Evolutionary conservation across 2,797 vertebrate genomes (phyloP).

Genomic region (Arnoldichthys spilopterus): DNA sequence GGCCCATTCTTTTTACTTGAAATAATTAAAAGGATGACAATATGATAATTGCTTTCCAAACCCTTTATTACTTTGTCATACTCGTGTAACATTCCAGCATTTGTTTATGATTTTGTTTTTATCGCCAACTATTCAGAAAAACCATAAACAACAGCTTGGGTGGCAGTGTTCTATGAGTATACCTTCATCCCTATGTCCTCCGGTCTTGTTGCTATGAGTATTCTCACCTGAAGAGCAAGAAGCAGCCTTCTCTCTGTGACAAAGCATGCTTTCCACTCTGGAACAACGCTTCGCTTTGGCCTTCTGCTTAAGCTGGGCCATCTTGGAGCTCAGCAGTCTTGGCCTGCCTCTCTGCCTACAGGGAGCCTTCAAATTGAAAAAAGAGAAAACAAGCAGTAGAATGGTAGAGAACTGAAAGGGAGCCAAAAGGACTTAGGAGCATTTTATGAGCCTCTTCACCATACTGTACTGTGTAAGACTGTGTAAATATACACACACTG

Average conservation of each 20-base stretch:
- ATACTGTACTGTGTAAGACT: neutral
- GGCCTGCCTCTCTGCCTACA: slow-evolving; percentile 79
- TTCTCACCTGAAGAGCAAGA: slow-evolving; percentile 68
- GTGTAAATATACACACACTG: slow-evolving; percentile 1
- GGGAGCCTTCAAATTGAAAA: slow-evolving; percentile 79
- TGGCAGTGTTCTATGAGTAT: slow-evolving; percentile 4
- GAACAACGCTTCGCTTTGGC: slow-evolving; percentile 81
- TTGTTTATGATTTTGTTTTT: slow-evolving; percentile 5
- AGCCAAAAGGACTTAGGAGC: neutral
- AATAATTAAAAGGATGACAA: slow-evolving; percentile 30
- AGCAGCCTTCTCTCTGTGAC: slow-evolving; percentile 72
- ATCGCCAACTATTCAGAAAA: neutral
- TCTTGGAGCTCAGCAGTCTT: slow-evolving; percentile 77
- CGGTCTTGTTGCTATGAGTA: slow-evolving; percentile 57
- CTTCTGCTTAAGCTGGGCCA: slow-evolving; percentile 89
- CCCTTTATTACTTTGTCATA: slow-evolving; percentile 7
- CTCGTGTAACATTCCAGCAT: slow-evolving; percentile 3
- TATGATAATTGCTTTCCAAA: slow-evolving; percentile 27
- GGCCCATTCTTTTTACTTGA: slow-evolving; percentile 7
- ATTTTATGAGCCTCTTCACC: slow-evolving; percentile 1
- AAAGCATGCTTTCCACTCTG: slow-evolving; percentile 73
- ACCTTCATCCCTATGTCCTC: slow-evolving; percentile 45
- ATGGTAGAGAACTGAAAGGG: neutral
- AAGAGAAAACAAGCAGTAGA: neutral
- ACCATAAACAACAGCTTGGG: neutral